A percentile compares a stretch with the other conserved stretches of the same genome.
phyloP scores from a whole-genome alignment of 2,888 invertebrate genomes.

The Empis livida region DNA sequence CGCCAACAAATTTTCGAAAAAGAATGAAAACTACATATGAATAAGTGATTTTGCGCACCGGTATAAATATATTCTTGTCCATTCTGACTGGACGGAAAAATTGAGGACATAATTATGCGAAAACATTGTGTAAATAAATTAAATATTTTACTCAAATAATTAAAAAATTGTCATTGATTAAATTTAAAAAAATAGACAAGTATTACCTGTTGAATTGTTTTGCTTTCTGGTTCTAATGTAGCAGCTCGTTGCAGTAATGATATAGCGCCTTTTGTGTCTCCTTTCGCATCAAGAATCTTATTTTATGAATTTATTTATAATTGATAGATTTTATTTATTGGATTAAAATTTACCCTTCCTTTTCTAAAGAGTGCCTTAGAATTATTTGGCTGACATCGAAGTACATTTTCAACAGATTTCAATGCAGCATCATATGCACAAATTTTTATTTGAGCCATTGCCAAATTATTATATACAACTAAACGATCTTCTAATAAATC shows the following conservation, averaged over 20 bases:
- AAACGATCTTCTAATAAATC: slow-evolving; percentile 64
- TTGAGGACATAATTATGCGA: too few relatives aligned
- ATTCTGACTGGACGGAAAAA: too few relatives aligned
- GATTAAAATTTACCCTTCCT: slow-evolving; percentile 42
- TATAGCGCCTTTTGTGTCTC: slow-evolving; percentile 58
- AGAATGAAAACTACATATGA: too few relatives aligned
- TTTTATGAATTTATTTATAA: background rate
- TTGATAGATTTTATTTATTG: slow-evolving; percentile 2
- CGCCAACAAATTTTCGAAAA: too few relatives aligned
- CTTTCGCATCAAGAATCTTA: slow-evolving; percentile 52
- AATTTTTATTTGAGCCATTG: slow-evolving; percentile 81
- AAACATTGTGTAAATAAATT: too few relatives aligned
- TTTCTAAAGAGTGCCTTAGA: slow-evolving; percentile 85
- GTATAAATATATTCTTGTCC: too few relatives aligned
- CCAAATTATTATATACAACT: slow-evolving; percentile 82
- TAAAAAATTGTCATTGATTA: too few relatives aligned
- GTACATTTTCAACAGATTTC: slow-evolving; percentile 67
- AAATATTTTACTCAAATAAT: too few relatives aligned
- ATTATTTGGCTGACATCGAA: slow-evolving; percentile 74
- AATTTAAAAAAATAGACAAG: too few relatives aligned
- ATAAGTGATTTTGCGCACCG: too few relatives aligned
- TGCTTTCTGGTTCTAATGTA: slow-evolving; percentile 50
- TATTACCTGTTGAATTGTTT: slow-evolving; percentile 40
- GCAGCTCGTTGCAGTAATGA: slow-evolving; percentile 48
- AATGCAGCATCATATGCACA: slow-evolving; percentile 76